Evolutionary conservation across 2,113 vertebrate species (phyloP).

Genomic region (Nesogale talazaci): DNA sequence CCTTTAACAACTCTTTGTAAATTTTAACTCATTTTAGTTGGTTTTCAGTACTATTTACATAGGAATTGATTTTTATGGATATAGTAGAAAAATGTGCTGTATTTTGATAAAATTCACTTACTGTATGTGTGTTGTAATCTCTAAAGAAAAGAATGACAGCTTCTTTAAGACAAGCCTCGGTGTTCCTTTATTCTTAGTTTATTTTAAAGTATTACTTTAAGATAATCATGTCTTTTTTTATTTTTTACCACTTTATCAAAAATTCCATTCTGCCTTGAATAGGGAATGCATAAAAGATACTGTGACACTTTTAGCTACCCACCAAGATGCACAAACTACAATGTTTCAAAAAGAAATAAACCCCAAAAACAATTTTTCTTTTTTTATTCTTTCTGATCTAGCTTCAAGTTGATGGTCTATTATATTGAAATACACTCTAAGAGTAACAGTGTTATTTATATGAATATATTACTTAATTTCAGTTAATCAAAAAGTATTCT

Average conservation of each 20-base stretch:
- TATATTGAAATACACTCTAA: conserved; percentile 77
- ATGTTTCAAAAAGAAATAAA: conserved; percentile 79
- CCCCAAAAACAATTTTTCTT: conserved; percentile 80
- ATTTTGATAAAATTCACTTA: conserved; percentile 90
- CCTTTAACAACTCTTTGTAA: conserved; percentile 91
- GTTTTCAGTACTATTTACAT: conserved; percentile 88
- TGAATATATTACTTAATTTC: conserved; percentile 73
- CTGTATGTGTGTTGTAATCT: conserved; percentile 87
- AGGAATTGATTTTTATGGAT: conserved; percentile 88
- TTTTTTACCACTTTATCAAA: conserved; percentile 63
- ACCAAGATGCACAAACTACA: conserved; percentile 70
- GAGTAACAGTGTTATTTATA: conserved; percentile 32
- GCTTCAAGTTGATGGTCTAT: conserved; percentile 75
- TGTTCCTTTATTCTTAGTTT: conserved; percentile 80
- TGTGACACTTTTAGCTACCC: conserved; percentile 38
- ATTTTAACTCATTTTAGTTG: conserved; percentile 88
- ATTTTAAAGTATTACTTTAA: conserved; percentile 78
- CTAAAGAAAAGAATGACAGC: conserved; percentile 84
- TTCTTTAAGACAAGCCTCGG: conserved; percentile 84
- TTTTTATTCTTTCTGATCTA: conserved; percentile 74
- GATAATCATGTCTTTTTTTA: conserved; percentile 69
- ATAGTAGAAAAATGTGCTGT: conserved; percentile 88
- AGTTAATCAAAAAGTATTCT: conserved; percentile 74
- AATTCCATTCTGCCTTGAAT: conserved; percentile 78
- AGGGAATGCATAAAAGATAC: conserved; percentile 72